Evolutionary conservation across 2,113 vertebrate species (phyloP).

Genomic region (Pavo muticus): DNA sequence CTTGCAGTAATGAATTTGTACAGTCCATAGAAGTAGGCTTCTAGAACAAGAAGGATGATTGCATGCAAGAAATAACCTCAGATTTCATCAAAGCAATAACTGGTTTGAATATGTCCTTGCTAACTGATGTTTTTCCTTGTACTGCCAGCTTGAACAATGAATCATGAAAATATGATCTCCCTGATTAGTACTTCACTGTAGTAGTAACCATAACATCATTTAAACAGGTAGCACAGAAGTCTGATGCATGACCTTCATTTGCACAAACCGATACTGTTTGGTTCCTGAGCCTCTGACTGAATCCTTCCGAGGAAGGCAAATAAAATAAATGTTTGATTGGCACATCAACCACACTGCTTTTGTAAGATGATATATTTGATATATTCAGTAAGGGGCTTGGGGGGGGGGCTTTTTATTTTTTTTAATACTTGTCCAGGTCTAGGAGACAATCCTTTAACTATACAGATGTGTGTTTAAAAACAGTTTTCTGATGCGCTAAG

Average conservation of each 20-base stretch:
- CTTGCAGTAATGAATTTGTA: not conserved
- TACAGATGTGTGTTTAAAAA: rapidly evolving
- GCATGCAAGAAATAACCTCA: not conserved
- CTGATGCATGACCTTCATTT: not conserved
- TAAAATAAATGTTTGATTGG: not conserved
- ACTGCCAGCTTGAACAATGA: conserved; percentile 48
- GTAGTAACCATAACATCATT: not conserved
- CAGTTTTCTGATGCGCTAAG: not conserved
- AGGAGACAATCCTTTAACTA: not conserved
- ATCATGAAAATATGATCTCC: conserved; percentile 26
- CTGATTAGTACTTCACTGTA: not conserved
- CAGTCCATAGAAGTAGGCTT: not conserved
- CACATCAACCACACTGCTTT: not conserved
- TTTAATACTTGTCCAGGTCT: not conserved
- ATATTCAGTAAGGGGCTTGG: not conserved
- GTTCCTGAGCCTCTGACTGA: not conserved
- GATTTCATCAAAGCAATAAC: not conserved
- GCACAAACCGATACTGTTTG: not conserved
- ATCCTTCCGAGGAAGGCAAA: not conserved
- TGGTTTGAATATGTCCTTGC: conserved; percentile 13
- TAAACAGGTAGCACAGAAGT: not conserved
- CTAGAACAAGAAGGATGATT: not conserved
- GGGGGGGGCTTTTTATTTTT: not conserved
- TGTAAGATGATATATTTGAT: not conserved
- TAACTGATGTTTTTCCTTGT: conserved; percentile 13